Conservation (phyloP, 2,797 vertebrate species). For the Danio aesculapii region DNA sequence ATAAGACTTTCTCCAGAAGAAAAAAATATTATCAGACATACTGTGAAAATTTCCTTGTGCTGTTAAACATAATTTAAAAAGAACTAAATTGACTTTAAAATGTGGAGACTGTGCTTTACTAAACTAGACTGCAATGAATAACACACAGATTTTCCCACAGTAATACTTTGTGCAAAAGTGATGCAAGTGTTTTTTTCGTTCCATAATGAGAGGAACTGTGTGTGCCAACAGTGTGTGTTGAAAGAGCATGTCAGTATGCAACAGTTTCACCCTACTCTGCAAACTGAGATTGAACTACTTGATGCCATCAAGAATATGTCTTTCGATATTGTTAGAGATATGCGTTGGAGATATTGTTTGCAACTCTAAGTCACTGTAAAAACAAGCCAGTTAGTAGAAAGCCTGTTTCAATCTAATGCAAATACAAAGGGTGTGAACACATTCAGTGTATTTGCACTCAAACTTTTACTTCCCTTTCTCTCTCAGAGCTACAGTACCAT, state of each 20-base stretch:
- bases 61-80: too few relatives aligned
- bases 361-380: conserved; percentile 13
- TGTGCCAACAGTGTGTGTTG: conserved; percentile 7
- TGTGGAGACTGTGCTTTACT: too few relatives aligned
- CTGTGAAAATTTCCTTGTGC: too few relatives aligned
- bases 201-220: neutral
- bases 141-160: neutral
- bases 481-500: neutral
- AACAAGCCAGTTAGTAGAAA: neutral
- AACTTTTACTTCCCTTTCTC: neutral
- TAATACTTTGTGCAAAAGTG: neutral
- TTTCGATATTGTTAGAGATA: neutral
- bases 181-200: neutral
- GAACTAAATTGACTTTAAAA: too few relatives aligned
- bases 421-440: neutral
- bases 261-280: conserved; percentile 2
- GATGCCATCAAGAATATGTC: neutral
- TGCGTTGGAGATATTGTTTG: neutral
- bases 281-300: neutral
- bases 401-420: conserved; percentile 9
- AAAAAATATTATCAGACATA: too few relatives aligned
- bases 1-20: too few relatives aligned
- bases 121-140: neutral
- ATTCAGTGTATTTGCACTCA: conserved; percentile 12
- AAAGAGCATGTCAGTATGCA: neutral